Evolutionary conservation across 1,140 invertebrate species (phyloP), one percentile per base, ranked within the genome.

Genomic region (Papilio polytes): DNA sequence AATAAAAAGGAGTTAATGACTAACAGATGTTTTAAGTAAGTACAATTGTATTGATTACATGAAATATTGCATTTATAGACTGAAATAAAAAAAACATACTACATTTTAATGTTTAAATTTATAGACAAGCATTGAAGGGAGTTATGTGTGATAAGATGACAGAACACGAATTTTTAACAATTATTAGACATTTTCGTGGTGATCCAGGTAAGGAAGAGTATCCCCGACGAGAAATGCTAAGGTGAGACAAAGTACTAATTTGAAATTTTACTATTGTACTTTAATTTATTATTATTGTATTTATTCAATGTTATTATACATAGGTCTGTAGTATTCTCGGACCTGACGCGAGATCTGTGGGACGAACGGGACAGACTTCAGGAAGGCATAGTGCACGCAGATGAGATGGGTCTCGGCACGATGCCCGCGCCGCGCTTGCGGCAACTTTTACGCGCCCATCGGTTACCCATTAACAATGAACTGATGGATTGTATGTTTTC

Each of bases 151-250:
- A 97, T 70, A 95, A 96, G 77, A 96, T 98, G 88, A 96, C 96
- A 1, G 97, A 98, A 84, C 97, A 98, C 70, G 97, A 98, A 95
- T 97, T 97, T 83, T 94, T 98, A 13, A 97, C 97, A 8, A 91
- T 98, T 4, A 96, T 96, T 15, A 95, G 97, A 84, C 93, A 95
- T 83, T 98, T 97, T 91, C 88, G 96, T 80, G 93, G 95, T 83
- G 92, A 94, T 85, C 82, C 91, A 18, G 92, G 88, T 74, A 93
- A 88, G 83, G 94, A 95, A 84, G 88, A 94, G 84, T 91, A 89
- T 92, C 92, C 85, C 80, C 84, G 90, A 90, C 88, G 84, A 87
- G 94, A 89, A 93, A 96, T 91, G 95, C 94, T 87, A 81, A 96
- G 84, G 93, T 93, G 83, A 41, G 48, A 18, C 48, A 51, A 18